Evolutionary conservation across 2,888 invertebrate genomes (phyloP).

Genomic region (Thumatha senex): DNA sequence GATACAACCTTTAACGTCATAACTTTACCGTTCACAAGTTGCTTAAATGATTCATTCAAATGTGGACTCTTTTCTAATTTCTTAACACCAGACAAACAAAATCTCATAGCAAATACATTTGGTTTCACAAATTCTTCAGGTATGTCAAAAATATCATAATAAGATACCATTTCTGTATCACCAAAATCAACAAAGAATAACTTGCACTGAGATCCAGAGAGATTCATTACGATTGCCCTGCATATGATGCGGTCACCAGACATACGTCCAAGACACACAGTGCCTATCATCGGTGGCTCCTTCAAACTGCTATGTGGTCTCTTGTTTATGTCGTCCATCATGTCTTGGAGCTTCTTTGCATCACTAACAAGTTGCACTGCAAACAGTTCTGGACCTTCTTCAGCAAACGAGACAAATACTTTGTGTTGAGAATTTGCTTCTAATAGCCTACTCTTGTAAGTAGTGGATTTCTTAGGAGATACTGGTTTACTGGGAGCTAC

Average conservation of each 20-base stretch:
- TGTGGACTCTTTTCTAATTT: conserved; percentile 83
- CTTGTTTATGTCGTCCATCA: conserved; percentile 89
- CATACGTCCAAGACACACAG: conserved; percentile 90
- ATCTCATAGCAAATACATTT: conserved; percentile 89
- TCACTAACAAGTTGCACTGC: conserved; percentile 87
- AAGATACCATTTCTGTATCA: conserved; percentile 88
- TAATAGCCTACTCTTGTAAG: conserved; percentile 79
- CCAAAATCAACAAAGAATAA: conserved; percentile 93
- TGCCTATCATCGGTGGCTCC: conserved; percentile 88
- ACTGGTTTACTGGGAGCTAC: conserved; percentile 44
- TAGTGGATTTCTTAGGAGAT: conserved; percentile 71
- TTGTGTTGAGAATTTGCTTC: conserved; percentile 83
- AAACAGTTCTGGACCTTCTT: conserved; percentile 91
- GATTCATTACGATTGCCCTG: conserved; percentile 89
- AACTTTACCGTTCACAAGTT: conserved; percentile 85
- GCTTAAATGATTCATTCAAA: conserved; percentile 88
- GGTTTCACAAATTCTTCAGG: conserved; percentile 88
- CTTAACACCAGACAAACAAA: conserved; percentile 88
- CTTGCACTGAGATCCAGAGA: conserved; percentile 88
- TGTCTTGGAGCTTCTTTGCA: conserved; percentile 83
- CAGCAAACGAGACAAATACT: conserved; percentile 89
- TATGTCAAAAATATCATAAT: conserved; percentile 89
- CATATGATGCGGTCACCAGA: conserved; percentile 87
- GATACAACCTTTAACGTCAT: conserved; percentile 86
- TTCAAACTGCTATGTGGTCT: conserved; percentile 84